phyloP scores from a whole-genome alignment of 2,888 invertebrate genomes.

The Parascotia fuliginaria region DNA sequence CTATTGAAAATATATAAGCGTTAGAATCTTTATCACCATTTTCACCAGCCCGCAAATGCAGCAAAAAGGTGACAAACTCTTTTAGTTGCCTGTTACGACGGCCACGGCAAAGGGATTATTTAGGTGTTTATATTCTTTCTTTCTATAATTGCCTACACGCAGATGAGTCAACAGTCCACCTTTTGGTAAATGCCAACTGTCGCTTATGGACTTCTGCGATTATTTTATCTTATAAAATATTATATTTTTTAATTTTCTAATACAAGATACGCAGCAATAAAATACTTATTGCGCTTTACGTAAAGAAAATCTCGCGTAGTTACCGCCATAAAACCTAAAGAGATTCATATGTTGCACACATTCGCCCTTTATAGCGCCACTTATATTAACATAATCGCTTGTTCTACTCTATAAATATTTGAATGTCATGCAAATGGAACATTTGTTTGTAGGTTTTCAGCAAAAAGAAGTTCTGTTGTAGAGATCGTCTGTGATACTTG shows the following conservation, averaged over 20 bases:
- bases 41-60: too few species aligned
- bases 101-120: too few species aligned
- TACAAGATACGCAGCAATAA: background rate
- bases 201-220: background rate
- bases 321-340: constrained; percentile 2
- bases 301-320: constrained; percentile 5
- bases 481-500: constrained; percentile 54
- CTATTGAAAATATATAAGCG: too few species aligned
- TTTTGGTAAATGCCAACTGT: too few species aligned
- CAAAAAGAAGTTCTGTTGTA: constrained; percentile 49
- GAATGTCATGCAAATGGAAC: constrained; percentile 45
- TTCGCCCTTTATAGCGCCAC: constrained; percentile 7
- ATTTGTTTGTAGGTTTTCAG: constrained; percentile 29
- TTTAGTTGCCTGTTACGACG: too few species aligned
- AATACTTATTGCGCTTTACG: background rate
- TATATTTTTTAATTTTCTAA: too few species aligned
- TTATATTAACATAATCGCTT: constrained; percentile 27
- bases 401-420: constrained; percentile 36
- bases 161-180: too few species aligned
- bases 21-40: too few species aligned
- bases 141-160: too few species aligned
- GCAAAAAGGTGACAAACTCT: too few species aligned
- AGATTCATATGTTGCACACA: constrained; percentile 9
- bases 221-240: too few species aligned
- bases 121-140: too few species aligned